Conservation (phyloP, 2,797 vertebrate species). For the Parauchenoglanis punctatus region DNA sequence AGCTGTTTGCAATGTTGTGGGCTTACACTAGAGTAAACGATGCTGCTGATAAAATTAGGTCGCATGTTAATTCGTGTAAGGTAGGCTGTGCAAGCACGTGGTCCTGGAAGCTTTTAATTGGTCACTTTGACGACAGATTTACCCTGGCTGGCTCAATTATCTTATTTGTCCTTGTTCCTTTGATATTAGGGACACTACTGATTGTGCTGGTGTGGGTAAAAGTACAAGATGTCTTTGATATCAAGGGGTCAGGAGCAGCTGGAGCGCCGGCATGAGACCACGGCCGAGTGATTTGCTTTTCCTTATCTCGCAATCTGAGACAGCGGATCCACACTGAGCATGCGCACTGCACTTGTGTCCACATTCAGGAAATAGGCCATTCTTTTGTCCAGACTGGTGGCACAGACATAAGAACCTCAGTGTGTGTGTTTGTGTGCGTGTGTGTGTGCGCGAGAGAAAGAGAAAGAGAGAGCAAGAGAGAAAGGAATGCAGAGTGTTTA, state of each 20-base stretch:
- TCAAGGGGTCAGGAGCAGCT: neutral
- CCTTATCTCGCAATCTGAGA: slow-evolving; percentile 42
- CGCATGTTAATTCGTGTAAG: neutral
- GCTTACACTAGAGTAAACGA: neutral
- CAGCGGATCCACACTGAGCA: slow-evolving; percentile 31
- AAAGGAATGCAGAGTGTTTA: too few species aligned
- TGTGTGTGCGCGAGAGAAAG: neutral
- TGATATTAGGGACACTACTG: neutral
- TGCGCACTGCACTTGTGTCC: slow-evolving; percentile 53
- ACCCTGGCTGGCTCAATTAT: neutral
- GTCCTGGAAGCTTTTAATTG: neutral
- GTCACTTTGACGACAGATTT: neutral
- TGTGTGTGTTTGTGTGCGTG: slow-evolving; percentile 20
- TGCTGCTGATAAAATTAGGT: neutral
- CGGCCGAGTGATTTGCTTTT: slow-evolving; percentile 30
- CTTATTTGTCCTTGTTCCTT: neutral
- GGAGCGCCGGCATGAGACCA: slow-evolving; percentile 4
- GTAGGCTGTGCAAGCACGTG: neutral
- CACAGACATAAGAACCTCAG: slow-evolving; percentile 41
- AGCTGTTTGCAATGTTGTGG: neutral
- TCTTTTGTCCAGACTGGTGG: slow-evolving; percentile 58
- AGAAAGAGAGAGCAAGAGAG: neutral
- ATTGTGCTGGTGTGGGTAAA: slow-evolving; percentile 21
- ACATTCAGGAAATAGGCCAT: slow-evolving; percentile 66
- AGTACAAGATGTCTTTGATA: slow-evolving; percentile 38